phyloP scores from a whole-genome alignment of 1,140 invertebrate species.

The Acromyrmex heyeri region DNA sequence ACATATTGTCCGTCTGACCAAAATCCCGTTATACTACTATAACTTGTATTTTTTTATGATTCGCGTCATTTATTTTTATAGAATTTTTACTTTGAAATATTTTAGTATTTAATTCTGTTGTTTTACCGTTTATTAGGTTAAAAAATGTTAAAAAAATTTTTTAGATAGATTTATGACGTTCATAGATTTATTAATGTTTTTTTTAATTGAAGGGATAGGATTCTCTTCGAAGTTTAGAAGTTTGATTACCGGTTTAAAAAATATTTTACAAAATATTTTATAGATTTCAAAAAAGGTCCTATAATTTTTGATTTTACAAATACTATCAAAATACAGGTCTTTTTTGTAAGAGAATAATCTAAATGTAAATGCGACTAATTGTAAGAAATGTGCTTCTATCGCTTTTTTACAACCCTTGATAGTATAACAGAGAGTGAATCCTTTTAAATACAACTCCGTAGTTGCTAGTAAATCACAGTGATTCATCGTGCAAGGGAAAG shows the following conservation, averaged over 20 bases:
- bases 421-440: not conserved
- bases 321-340: not conserved
- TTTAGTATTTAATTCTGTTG: constrained; percentile 1
- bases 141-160: not conserved
- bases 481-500: constrained; percentile 36
- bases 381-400: not conserved
- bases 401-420: not conserved
- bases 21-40: not conserved
- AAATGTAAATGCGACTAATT: constrained; percentile 24
- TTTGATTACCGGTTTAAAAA: not conserved
- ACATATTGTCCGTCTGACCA: not conserved
- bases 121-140: not conserved
- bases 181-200: not conserved
- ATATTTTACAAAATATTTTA: not conserved
- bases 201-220: not conserved
- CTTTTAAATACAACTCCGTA: constrained; percentile 40
- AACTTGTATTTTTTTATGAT: not conserved
- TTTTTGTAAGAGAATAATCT: not conserved
- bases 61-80: not conserved
- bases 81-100: not conserved
- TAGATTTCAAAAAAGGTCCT: not conserved
- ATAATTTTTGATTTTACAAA: not conserved
- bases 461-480: constrained; percentile 44
- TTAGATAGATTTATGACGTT: not conserved
- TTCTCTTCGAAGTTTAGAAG: not conserved